phyloP scores from a whole-genome alignment of 1,140 invertebrate species.

The Lamellibrachia luymesi region DNA sequence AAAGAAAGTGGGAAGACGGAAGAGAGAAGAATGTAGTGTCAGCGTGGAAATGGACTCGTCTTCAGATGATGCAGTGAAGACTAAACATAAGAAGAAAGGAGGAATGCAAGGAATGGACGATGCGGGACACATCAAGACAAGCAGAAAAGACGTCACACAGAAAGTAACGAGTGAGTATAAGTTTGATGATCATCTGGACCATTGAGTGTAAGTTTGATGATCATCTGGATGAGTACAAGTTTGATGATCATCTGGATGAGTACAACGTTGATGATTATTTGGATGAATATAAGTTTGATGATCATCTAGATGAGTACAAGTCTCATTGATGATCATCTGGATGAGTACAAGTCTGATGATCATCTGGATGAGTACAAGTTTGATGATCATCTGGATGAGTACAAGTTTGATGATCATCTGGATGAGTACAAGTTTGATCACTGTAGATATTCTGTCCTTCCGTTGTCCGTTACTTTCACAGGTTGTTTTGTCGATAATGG shows the following conservation, averaged over 20 bases:
- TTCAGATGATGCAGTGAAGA: neutral
- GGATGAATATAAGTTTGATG: no score
- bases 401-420: no score
- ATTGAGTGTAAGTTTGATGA: neutral
- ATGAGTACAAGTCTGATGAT: no score
- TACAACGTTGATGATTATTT: no score
- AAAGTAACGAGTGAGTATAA: neutral
- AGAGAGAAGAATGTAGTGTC: neutral
- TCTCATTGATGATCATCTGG: no score
- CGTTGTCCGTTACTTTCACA: neutral
- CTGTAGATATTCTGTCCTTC: neutral
- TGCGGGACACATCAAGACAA: neutral
- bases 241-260: no score
- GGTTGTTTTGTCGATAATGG: neutral
- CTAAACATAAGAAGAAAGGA: neutral
- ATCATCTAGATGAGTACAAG: no score
- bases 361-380: no score
- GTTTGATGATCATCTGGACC: neutral
- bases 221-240: neutral
- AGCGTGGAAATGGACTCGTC: neutral
- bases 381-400: no score
- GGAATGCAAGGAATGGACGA: neutral
- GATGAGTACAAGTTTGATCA: no score
- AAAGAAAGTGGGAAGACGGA: constrained; percentile 2
- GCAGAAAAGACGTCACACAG: neutral